Base-by-base conservation (phyloP, 92 coral and sea anemone genomes). In the Paragorgia papillata region DNA sequence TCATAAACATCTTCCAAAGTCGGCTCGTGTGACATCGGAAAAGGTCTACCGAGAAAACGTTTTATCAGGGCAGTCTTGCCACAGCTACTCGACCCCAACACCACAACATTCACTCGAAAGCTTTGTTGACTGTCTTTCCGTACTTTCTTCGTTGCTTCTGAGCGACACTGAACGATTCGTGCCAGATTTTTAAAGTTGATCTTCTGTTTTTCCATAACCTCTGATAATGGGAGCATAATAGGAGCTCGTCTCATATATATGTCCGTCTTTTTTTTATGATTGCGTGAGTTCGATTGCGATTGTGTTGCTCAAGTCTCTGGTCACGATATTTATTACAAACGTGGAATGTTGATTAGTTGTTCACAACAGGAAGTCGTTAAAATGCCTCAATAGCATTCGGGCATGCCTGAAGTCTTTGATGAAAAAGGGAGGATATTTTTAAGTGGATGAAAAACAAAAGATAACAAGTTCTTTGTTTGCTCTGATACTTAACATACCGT, bases 1-100 rank as follows among this genome's bases (percentile, higher is more conserved):
- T 71, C 78, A 32, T 71, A 71, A 7, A 71, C 64, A 71, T 71
- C 78, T 55, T 71, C 78, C 29, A 71, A 35, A 26, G 78, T 71
- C 24, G 78, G 48, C 40, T 53, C 64, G 32, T 71, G 64, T 30
- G 50, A 32, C 8, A 50, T 55, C 17, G 78, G 78, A 71, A 53
- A 71, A 29, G 78, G 78, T 31, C 54, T 53, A 28, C 78, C 78
- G 12, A 71, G 78, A 55, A 71, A 71, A 14, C 78, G 78, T 35
- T 71, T 71, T 48, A 71, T 71, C 24, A 71, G 27, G 1, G 78
- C 78, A 19, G 78, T 71, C 41, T 71, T 71, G 19, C 78, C 78
- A 21, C 78, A 53, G 34, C 51, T 32, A 31, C 63, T 71, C 54
- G 78, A 12, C 27, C 78, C 78, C 17, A 71, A 43, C 51, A 71